phyloP scores from a whole-genome alignment of 1,140 invertebrate species.

The Hetaerina americana region DNA sequence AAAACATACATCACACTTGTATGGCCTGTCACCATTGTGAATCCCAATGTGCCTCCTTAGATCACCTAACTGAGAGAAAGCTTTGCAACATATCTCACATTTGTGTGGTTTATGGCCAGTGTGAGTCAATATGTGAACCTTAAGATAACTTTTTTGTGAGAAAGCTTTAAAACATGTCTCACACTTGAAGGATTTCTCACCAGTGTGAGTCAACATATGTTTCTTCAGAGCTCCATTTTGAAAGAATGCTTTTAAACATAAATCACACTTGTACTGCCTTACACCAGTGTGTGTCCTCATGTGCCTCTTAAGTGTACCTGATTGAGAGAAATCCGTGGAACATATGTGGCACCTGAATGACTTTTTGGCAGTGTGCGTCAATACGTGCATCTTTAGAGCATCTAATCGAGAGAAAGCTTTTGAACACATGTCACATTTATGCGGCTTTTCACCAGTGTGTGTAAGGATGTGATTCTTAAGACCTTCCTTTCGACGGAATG shows the following conservation, averaged over 20 bases:
- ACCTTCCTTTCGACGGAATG: too few species aligned
- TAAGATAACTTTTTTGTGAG: background rate
- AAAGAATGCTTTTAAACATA: slow-evolving; percentile 35
- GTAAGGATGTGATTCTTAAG: too few species aligned
- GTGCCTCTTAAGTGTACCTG: slow-evolving; percentile 26
- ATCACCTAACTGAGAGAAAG: too few species aligned
- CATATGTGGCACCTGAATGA: slow-evolving; percentile 16
- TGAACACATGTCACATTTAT: too few species aligned
- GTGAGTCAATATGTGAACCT: background rate
- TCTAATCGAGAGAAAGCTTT: too few species aligned
- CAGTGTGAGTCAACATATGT: slow-evolving; percentile 10
- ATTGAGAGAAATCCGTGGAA: slow-evolving; percentile 13
- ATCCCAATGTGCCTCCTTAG: too few species aligned
- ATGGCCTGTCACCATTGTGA: too few species aligned
- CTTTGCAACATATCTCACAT: too few species aligned
- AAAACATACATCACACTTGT: too few species aligned
- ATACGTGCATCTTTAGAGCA: too few species aligned
- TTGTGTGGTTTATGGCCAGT: background rate
- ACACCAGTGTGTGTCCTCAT: slow-evolving; percentile 33
- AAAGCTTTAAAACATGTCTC: background rate
- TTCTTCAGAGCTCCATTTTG: slow-evolving; percentile 16
- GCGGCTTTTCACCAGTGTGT: too few species aligned
- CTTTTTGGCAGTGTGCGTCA: too few species aligned
- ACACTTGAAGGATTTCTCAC: background rate
- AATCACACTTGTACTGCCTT: slow-evolving; percentile 36